phyloP scores from a whole-genome alignment of 2,113 vertebrate genomes.

The Hippoglossus stenolepis region DNA sequence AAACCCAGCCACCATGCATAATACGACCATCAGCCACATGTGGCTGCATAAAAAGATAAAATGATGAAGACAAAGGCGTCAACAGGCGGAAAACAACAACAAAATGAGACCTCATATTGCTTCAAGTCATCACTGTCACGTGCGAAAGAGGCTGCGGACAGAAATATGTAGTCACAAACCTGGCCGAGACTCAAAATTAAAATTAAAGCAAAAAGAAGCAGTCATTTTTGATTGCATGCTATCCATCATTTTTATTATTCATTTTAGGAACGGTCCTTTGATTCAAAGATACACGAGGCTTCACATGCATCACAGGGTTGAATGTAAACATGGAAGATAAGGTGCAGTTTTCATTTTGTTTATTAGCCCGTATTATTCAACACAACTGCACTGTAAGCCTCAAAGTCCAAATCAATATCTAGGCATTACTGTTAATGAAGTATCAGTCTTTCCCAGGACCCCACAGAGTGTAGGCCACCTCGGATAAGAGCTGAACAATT shows the following conservation, averaged over 20 bases:
- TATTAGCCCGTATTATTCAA: background rate
- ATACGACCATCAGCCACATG: conserved; percentile 66
- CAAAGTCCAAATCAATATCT: conserved; percentile 25
- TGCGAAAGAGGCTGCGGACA: conserved; percentile 14
- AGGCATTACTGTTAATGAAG: conserved; percentile 15
- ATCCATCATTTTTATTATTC: conserved; percentile 31
- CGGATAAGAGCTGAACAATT: conserved; percentile 16
- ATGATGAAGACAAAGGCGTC: conserved; percentile 50
- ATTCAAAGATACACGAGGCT: background rate
- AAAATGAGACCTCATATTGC: conserved; percentile 48
- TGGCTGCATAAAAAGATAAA: conserved; percentile 53
- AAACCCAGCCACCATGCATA: conserved; percentile 66
- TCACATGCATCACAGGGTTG: conserved; percentile 28
- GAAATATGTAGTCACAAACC: conserved; percentile 27
- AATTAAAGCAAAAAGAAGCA: conserved; percentile 16
- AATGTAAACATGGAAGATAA: conserved; percentile 15
- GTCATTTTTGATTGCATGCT: conserved; percentile 19
- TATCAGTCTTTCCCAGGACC: conserved; percentile 24
- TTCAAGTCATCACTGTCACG: conserved; percentile 59
- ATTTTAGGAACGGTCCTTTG: background rate
- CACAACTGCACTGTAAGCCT: background rate
- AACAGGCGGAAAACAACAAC: conserved; percentile 9
- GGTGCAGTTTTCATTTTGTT: background rate
- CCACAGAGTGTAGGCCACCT: background rate
- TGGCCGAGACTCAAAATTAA: background rate